Evolutionary conservation across 2,797 vertebrate genomes (phyloP).

Genomic region (Etheostoma nigrum): DNA sequence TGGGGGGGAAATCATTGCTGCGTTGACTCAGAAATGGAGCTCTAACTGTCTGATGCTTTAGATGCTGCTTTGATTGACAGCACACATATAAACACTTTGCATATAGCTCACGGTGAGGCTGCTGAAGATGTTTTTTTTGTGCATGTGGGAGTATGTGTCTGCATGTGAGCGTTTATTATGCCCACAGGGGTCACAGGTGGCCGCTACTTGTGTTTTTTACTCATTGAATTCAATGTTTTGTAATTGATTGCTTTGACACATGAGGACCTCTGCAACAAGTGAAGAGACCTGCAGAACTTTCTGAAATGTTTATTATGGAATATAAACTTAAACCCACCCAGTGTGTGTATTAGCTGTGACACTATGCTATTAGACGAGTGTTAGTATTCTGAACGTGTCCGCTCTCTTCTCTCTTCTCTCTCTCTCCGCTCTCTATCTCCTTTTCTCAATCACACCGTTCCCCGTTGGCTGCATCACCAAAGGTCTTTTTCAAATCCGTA

Average conservation of each 20-base stretch:
- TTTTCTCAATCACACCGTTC: slow-evolving; percentile 54
- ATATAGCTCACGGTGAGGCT: slow-evolving; percentile 4
- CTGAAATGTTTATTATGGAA: slow-evolving; percentile 76
- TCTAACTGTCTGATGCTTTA: slow-evolving; percentile 32
- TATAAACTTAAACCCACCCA: slow-evolving; percentile 71
- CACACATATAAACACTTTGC: background rate
- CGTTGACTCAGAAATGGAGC: slow-evolving; percentile 36
- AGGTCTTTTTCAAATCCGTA: slow-evolving; percentile 50
- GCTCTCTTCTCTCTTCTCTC: slow-evolving; percentile 19
- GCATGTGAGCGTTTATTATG: slow-evolving; percentile 14
- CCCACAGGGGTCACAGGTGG: slow-evolving; percentile 40
- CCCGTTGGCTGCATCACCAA: slow-evolving; percentile 38
- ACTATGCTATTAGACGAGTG: slow-evolving; percentile 32
- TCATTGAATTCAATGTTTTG: slow-evolving; percentile 65
- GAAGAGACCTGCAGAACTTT: slow-evolving; percentile 42
- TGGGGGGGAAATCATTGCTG: slow-evolving; percentile 38
- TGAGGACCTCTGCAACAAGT: slow-evolving; percentile 56
- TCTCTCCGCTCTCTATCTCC: slow-evolving; percentile 37
- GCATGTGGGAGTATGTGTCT: slow-evolving; percentile 6
- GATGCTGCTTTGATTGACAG: slow-evolving; percentile 52
- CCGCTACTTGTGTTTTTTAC: slow-evolving; percentile 49
- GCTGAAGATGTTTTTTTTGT: background rate
- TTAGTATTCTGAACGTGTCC: slow-evolving; percentile 57
- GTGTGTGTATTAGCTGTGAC: slow-evolving; percentile 53
- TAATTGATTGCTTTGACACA: slow-evolving; percentile 77